phyloP scores from a whole-genome alignment of 2,113 vertebrate genomes.

The Serranochromis macrocephalus region DNA sequence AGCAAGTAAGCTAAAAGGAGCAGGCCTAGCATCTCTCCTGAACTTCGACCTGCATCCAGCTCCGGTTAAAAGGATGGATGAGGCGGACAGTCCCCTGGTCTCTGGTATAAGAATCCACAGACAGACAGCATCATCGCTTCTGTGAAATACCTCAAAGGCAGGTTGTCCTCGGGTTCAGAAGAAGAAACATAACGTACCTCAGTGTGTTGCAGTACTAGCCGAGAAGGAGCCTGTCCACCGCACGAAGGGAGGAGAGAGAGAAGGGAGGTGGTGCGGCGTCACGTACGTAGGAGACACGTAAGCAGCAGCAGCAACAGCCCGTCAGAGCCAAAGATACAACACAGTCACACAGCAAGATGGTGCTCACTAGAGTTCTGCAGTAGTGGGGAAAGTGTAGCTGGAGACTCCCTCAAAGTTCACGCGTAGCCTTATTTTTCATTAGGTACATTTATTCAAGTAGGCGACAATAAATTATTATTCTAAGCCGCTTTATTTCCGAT shows the following conservation, averaged over 20 bases:
- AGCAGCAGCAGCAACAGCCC: not conserved
- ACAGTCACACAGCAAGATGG: not conserved
- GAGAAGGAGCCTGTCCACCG: slow-evolving; percentile 43
- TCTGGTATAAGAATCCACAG: not conserved
- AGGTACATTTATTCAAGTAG: not conserved
- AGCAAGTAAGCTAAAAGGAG: slow-evolving; percentile 33
- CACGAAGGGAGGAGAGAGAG: slow-evolving; percentile 53
- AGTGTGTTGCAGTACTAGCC: slow-evolving; percentile 20
- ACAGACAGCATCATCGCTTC: too few relatives aligned
- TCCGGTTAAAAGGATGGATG: not conserved
- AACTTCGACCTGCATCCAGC: not conserved
- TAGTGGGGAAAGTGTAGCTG: not conserved
- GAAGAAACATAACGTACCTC: slow-evolving; percentile 43
- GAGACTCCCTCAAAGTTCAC: not conserved
- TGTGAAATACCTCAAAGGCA: not conserved
- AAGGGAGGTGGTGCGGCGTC: slow-evolving; percentile 26
- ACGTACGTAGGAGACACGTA: slow-evolving; percentile 16
- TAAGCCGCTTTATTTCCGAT: not conserved
- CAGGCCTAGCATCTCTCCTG: slow-evolving; percentile 47
- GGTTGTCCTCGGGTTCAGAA: not conserved
- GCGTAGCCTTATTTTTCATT: not conserved
- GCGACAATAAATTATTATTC: not conserved
- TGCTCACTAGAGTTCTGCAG: not conserved
- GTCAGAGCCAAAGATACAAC: slow-evolving; percentile 12
- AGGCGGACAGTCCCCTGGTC: not conserved